phyloP scores from a whole-genome alignment of 2,888 invertebrate species.

The Germaria angustata region DNA sequence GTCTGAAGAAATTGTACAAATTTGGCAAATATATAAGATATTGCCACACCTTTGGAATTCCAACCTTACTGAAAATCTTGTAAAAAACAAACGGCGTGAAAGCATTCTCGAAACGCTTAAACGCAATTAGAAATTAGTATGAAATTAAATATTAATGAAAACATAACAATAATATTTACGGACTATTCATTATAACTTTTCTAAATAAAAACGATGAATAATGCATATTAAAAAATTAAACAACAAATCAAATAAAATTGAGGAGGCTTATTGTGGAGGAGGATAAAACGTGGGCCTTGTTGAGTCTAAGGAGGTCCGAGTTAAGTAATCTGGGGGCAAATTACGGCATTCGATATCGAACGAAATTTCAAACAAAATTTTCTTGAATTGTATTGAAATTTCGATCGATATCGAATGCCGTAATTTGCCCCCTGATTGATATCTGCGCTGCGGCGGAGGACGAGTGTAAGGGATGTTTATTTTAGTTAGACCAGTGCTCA shows the following conservation, averaged over 20 bases:
- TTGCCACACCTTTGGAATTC: conserved; percentile 60
- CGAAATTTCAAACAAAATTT: no score
- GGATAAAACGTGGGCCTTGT: no score
- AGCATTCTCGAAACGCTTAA: conserved; percentile 47
- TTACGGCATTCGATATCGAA: no score
- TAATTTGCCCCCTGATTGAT: conserved; percentile 48
- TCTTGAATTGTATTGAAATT: no score
- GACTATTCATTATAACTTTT: conserved; percentile 50
- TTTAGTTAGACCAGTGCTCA: no score
- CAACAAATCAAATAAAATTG: neutral
- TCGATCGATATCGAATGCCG: conserved; percentile 54
- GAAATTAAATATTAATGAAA: conserved; percentile 41
- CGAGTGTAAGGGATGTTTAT: no score
- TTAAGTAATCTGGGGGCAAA: no score
- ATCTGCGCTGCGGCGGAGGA: no score
- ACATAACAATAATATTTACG: conserved; percentile 49
- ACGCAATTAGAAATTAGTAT: conserved; percentile 32
- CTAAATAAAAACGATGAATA: conserved; percentile 51
- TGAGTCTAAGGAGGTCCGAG: no score
- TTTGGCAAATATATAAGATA: conserved; percentile 43
- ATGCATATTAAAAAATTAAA: conserved; percentile 34
- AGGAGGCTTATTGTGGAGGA: conserved; percentile 11
- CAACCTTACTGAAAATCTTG: conserved; percentile 55
- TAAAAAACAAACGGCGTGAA: conserved; percentile 55
- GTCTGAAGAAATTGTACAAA: conserved; percentile 37